These are phyloP conservation scores for Limnephilus marmoratus DNA, from an alignment of 2,888 invertebrate species.

Conservation along the genomic window DNA sequence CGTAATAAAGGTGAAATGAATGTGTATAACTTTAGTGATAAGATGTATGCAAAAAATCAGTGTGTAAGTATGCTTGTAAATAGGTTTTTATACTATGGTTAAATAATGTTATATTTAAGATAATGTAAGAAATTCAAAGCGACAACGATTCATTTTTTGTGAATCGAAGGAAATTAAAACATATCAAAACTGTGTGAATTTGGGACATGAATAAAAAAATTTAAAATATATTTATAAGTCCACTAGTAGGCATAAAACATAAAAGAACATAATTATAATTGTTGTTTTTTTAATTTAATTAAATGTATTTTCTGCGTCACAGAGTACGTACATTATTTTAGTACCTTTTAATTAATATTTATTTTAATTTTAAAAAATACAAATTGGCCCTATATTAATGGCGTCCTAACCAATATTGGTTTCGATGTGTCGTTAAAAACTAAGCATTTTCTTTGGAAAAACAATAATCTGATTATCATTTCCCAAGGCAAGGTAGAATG, in stretches of 20 bases:
- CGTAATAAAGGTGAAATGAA: neutral
- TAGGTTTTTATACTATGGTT: neutral
- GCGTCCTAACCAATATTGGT: neutral
- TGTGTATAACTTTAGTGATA: neutral
- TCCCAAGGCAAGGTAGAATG: neutral
- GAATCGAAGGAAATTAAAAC: constrained; percentile 27
- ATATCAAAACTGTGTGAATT: constrained; percentile 7
- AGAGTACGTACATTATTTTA: too few relatives aligned
- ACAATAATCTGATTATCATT: neutral
- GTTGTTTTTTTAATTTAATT: neutral
- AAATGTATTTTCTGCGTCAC: too few relatives aligned
- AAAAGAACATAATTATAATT: neutral
- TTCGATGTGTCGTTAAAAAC: neutral
- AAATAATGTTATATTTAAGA: neutral
- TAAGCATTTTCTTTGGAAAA: neutral
- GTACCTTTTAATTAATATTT: too few relatives aligned
- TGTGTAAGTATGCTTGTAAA: neutral
- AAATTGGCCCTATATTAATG: neutral
- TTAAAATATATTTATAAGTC: neutral
- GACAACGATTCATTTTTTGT: neutral
- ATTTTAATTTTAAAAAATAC: neutral
- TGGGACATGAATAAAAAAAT: neutral
- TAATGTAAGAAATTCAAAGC: neutral
- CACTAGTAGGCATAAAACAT: neutral
- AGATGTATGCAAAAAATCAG: neutral